These are phyloP conservation scores for Eclectus roratus DNA, from an alignment of 2,113 vertebrate genomes.

Conservation along the genomic window DNA sequence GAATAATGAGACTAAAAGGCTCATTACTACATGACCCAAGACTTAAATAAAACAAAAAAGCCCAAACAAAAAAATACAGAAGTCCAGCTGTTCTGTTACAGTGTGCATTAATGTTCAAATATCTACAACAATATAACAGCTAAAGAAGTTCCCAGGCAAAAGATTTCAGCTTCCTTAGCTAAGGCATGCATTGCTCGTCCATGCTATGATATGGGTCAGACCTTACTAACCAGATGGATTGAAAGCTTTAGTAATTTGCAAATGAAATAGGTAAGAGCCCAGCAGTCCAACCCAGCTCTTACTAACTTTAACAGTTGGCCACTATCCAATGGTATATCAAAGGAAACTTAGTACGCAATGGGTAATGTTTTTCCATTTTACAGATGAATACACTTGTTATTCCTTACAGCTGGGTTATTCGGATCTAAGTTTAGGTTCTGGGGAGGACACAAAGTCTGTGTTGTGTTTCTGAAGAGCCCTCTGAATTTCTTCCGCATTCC, in stretches of 20 bases:
- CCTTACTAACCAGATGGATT: neutral
- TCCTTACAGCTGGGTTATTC: neutral
- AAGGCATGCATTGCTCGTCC: rapidly evolving
- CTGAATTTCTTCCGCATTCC: neutral
- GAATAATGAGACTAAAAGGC: neutral
- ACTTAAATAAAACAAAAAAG: neutral
- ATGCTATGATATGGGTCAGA: neutral
- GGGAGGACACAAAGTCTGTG: neutral
- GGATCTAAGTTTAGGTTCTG: neutral
- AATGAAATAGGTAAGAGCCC: neutral
- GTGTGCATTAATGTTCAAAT: neutral
- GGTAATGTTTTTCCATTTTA: neutral
- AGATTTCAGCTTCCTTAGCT: neutral
- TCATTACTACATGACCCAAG: neutral
- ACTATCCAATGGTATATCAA: rapidly evolving
- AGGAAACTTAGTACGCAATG: neutral
- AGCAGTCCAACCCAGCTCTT: neutral
- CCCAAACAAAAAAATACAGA: neutral
- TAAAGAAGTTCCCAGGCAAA: neutral
- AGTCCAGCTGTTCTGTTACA: neutral
- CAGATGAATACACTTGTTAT: neutral
- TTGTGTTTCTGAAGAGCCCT: neutral
- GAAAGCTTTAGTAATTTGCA: neutral
- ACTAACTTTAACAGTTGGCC: neutral
- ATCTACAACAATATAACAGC: neutral